Evolutionary conservation across 2,797 vertebrate species (phyloP), one percentile per base, ranked within the genome.

Genomic region (Sebastolobus altivelis): DNA sequence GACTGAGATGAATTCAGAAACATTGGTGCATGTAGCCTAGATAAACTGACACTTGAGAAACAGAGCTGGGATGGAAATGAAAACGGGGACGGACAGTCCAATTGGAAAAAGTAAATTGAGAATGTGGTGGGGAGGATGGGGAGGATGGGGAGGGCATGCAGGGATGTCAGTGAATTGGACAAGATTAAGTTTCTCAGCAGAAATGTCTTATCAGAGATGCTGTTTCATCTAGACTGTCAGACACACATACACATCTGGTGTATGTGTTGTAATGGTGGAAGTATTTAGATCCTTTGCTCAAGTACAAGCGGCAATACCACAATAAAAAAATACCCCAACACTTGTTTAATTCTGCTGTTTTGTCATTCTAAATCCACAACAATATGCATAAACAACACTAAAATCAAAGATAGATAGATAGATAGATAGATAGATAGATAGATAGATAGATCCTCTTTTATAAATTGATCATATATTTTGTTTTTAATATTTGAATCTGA

Each of bases 41-140:
- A 66, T 65, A 65, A 75, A 83, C 60, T 77, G 87, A 81, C 76
- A 85, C 52, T 46, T 8, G 71, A 68, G 72, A 81, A 77, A 85
- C 67, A 38, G 75, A 79, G 59, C 4, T 4, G 27, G 16, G 56
- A 62, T 54, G 74, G 70, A 83, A 76, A 80, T 56, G 67, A 75
- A 80, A 79, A 79, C 16, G 1, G n/a, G 52, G 61, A 77, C 3
- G 14, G 84, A 87, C 85, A 75, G 61, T 43, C 60, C 35, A 76
- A 79, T 67, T 82, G 75, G 66, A 65, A 77, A 81, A 75, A 59
- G 58, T 61, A 86, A 85, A 88, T 46, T 80, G 80, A 71, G 69
- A 65, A 55, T 7, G 56, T 55, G 61, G 40, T 38, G 35, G 20
- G 54, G 6, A 27, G 75, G 0, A 46, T 16, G 33, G 40, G 10